Conservation (phyloP, 2,888 invertebrate species). For the Chaetogeoica ovagalla region DNA sequence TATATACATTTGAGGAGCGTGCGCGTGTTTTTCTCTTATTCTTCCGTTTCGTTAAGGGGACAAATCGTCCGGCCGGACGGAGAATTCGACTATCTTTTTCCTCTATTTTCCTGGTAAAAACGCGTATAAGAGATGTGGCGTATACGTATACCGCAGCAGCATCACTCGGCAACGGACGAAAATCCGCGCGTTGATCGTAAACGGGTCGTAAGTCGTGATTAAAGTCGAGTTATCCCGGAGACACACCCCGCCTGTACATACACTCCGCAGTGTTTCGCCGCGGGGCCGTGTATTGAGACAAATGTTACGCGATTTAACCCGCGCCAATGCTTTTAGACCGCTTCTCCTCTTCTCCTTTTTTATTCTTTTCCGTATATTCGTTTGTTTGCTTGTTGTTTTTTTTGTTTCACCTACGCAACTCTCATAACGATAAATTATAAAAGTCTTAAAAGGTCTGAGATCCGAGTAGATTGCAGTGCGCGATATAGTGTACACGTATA, state of each 20-base stretch:
- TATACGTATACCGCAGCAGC: too few species aligned
- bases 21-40: slow-evolving; percentile 5
- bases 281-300: slow-evolving; percentile 40
- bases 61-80: slow-evolving; percentile 34
- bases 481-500: too few species aligned
- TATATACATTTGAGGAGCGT: too few species aligned
- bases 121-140: slow-evolving; percentile 1
- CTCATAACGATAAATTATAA: slow-evolving; percentile 27
- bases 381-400: not conserved
- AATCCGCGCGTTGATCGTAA: slow-evolving; percentile 51
- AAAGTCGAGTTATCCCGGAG: slow-evolving; percentile 46
- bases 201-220: slow-evolving; percentile 53
- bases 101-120: slow-evolving; percentile 10
- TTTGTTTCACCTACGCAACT: slow-evolving; percentile 26
- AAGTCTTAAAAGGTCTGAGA: slow-evolving; percentile 11
- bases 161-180: not conserved
- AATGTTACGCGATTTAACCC: slow-evolving; percentile 45
- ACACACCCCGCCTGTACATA: slow-evolving; percentile 24
- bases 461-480: not conserved
- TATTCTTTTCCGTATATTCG: not conserved
- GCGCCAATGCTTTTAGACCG: slow-evolving; percentile 42
- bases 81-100: slow-evolving; percentile 43
- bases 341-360: not conserved
- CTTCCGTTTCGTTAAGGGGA: slow-evolving; percentile 36
- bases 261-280: not conserved